phyloP scores from a whole-genome alignment of 2,888 invertebrate species.

The Acrobasis consociella region DNA sequence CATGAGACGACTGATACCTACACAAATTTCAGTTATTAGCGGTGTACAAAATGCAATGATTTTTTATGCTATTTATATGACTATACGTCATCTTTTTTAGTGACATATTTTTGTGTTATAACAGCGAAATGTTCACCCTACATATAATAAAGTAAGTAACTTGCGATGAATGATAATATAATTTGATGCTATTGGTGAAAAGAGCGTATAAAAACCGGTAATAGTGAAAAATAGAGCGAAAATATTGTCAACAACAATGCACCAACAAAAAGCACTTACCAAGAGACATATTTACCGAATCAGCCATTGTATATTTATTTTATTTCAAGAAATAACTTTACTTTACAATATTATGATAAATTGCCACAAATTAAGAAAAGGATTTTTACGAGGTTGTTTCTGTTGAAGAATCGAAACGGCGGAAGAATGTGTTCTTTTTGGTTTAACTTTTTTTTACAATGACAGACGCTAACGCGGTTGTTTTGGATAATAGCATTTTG shows the following conservation, averaged over 20 bases:
- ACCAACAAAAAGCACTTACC: conserved; percentile 50
- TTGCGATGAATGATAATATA: neutral
- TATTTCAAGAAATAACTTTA: neutral
- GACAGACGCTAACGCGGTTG: no score
- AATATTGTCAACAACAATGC: conserved; percentile 18
- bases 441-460: no score
- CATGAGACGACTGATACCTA: neutral
- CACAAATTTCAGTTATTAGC: neutral
- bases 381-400: neutral
- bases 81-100: conserved; percentile 30
- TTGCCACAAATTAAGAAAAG: neutral
- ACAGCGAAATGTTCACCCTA: neutral
- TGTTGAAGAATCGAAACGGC: no score
- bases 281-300: conserved; percentile 72
- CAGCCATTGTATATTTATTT: conserved; percentile 50
- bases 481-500: no score
- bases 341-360: neutral
- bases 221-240: conserved; percentile 22
- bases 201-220: neutral
- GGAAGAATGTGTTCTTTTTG: no score
- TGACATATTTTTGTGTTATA: neutral
- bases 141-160: neutral
- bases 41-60: neutral
- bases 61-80: conserved; percentile 29
- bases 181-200: neutral